phyloP scores from a whole-genome alignment of 1,140 invertebrate species.

The Penaeus chinensis region DNA sequence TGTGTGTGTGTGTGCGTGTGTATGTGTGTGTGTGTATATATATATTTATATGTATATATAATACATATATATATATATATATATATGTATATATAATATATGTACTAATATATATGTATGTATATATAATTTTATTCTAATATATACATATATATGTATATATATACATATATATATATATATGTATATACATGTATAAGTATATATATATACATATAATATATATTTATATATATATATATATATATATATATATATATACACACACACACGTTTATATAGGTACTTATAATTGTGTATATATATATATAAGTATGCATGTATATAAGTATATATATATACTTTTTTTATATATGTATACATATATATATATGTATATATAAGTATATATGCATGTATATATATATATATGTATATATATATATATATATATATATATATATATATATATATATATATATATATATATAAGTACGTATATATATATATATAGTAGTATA shows the following conservation, averaged over 20 bases:
- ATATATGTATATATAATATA: too few species aligned
- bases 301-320: neutral
- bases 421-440: neutral
- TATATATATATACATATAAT: neutral
- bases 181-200: neutral
- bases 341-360: neutral
- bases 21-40: too few species aligned
- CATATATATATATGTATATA: neutral
- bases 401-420: neutral
- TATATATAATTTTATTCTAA: too few species aligned
- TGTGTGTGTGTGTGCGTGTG: too few species aligned
- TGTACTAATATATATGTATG: too few species aligned
- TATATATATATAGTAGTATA: neutral
- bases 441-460: neutral
- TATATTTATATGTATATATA: too few species aligned
- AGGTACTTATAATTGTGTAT: neutral
- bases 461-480: neutral
- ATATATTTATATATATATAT: neutral
- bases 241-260: neutral
- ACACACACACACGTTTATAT: neutral
- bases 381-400: neutral
- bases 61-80: too few species aligned
- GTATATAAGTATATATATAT: neutral
- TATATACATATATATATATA: neutral
- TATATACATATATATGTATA: neutral